Conservation (phyloP, 1,140 invertebrate genomes). For the Acromyrmex heyeri region DNA sequence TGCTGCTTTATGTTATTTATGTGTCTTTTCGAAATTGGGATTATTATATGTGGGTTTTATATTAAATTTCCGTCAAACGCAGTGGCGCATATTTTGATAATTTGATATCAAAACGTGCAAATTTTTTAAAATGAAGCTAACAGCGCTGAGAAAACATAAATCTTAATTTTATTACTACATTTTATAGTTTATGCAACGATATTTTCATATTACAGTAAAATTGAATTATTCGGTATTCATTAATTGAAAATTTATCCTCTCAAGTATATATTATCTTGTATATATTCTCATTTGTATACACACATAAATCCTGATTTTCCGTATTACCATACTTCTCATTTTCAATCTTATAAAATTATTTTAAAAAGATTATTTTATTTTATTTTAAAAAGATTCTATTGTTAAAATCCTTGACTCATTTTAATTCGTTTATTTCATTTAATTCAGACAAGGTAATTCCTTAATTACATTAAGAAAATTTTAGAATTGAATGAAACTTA, state of each 20-base stretch:
- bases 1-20: not conserved
- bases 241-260: not conserved
- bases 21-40: not conserved
- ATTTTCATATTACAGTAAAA: slow-evolving; percentile 5
- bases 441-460: not conserved
- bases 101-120: slow-evolving; percentile 2
- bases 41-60: not conserved
- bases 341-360: slow-evolving; percentile 15
- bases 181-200: not conserved
- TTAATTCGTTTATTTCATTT: slow-evolving; percentile 6
- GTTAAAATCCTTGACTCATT: not conserved
- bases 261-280: slow-evolving; percentile 15
- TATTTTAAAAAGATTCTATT: slow-evolving; percentile 3
- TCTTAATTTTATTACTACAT: slow-evolving; percentile 36
- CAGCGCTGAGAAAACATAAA: slow-evolving; percentile 18
- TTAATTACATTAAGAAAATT: not conserved
- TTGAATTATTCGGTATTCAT: slow-evolving; percentile 3
- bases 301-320: not conserved
- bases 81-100: not conserved
- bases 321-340: not conserved
- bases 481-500: not conserved
- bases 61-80: not conserved
- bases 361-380: not conserved
- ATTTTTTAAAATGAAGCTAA: not conserved
- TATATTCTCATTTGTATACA: not conserved